Evolutionary conservation across 1,140 invertebrate genomes (phyloP), one percentile per base, ranked within the genome.

Genomic region (Lethrus apterus): DNA sequence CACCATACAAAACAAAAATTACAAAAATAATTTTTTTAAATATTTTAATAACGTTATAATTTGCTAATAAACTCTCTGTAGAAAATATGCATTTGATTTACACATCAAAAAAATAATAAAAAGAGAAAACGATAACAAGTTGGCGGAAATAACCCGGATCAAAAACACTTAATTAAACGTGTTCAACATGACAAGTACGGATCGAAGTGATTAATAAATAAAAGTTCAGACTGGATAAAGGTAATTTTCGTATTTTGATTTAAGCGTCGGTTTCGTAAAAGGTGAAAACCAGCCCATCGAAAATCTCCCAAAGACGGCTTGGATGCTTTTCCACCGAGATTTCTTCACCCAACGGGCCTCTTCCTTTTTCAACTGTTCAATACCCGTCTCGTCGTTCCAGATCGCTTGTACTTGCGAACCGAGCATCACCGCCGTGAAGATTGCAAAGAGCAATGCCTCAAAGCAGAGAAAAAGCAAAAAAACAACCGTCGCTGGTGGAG

Each of bases 361-460:
- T 65, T 95, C 92, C 62, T 93, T 93, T 69, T 95, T 95, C 54
- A 96, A 66, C 70, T 93, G 89, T 65, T 95, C 92, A 55, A 96
- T 96, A 24, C 91, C 92, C 54, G 96, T 99, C 76, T 99, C 93
- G 73, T 99, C 97, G 63, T 92, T 91, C 79, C 93, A 97, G 62
- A 99, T 99, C 8, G 94, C 93, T 65, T 93, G 90, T n/a, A 99
- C 68, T 69, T 98, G 93, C 1, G 93, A 93, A 21, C 86, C 87
- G 58, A 97, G 81, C 97, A 99, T 99, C 5, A 99, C 93, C 19
- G 84, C 84, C 3, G 96, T 99, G 70, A 99, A 99, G 55, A 99
- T 94, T 10, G 94, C 91, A 75, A 99, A 99, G 11, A 99, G 74
- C 15, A 99, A 73, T 0, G 90, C 89, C 71, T 99, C 97, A 63